Conservation (phyloP, 2,888 invertebrate genomes). For the Apamea anceps region DNA sequence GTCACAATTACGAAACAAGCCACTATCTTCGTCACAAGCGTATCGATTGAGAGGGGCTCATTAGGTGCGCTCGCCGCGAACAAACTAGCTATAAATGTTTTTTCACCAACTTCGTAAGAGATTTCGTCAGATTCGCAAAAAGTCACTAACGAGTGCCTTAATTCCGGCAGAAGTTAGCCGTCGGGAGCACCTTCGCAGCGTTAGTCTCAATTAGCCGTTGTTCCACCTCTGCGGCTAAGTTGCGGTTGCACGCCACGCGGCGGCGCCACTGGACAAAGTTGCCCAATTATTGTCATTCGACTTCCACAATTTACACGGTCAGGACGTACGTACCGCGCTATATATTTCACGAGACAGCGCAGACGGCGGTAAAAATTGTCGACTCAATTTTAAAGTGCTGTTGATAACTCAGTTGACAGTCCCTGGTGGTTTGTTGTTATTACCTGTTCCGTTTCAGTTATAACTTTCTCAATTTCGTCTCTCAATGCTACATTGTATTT, state of each 20-base stretch:
- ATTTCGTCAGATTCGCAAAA: constrained; percentile 84
- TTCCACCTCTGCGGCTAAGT: constrained; percentile 68
- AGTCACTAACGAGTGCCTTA: constrained; percentile 87
- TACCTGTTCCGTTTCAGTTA: constrained; percentile 49
- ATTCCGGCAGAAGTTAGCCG: constrained; percentile 81
- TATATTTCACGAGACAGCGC: constrained; percentile 44
- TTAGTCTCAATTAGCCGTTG: constrained; percentile 82
- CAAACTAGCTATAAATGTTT: constrained; percentile 80
- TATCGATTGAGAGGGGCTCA: constrained; percentile 67
- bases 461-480: constrained; percentile 59
- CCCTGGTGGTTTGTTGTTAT: constrained; percentile 47
- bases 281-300: constrained; percentile 80
- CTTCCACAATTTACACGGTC: constrained; percentile 62
- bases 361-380: constrained; percentile 54
- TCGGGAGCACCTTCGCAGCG: constrained; percentile 73
- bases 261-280: constrained; percentile 76
- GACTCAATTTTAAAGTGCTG: constrained; percentile 54
- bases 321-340: constrained; percentile 30
- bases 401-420: constrained; percentile 53
- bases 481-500: constrained; percentile 39
- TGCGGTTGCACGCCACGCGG: constrained; percentile 58
- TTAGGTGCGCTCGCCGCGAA: constrained; percentile 65
- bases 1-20: constrained; percentile 59
- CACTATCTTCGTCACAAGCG: constrained; percentile 42
- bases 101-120: constrained; percentile 80